A percentile compares a stretch with the other conserved stretches of the same genome.
Evolutionary conservation across 2,113 vertebrate species (phyloP).

Genomic region (Pangasianodon gigas): DNA sequence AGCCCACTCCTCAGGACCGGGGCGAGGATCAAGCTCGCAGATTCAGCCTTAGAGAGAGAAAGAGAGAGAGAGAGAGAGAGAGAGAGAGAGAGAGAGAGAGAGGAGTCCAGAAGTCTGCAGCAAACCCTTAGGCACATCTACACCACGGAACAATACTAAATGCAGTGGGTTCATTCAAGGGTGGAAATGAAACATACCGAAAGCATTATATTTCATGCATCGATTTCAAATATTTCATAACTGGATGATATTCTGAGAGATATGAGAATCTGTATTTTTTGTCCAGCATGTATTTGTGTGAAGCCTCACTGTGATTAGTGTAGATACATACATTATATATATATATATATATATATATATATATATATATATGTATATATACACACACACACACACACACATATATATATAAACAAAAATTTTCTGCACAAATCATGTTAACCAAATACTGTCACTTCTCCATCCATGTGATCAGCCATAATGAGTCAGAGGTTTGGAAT

Average conservation of each 20-base stretch:
- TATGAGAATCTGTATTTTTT: conserved; percentile 4
- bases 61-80: conserved; percentile 79
- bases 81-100: neutral
- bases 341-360: no score
- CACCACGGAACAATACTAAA: conserved; percentile 21
- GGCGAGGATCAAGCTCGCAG: conserved; percentile 99
- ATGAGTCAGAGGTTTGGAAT: neutral
- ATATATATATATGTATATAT: neutral
- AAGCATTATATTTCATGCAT: conserved; percentile 26
- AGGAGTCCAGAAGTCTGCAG: conserved; percentile 21
- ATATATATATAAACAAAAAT: neutral
- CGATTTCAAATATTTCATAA: conserved; percentile 25
- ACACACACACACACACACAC: no score
- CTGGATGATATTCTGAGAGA: conserved; percentile 16
- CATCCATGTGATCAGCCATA: neutral
- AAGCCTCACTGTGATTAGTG: neutral
- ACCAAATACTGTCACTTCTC: neutral
- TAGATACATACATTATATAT: neutral
- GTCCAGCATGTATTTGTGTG: neutral
- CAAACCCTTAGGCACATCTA: conserved; percentile 16
- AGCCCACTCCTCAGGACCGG: conserved; percentile 94
- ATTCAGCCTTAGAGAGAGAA: conserved; percentile 97
- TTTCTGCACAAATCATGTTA: neutral
- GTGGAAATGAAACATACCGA: conserved; percentile 26
- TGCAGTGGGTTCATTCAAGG: conserved; percentile 21